phyloP scores from a whole-genome alignment of 2,113 vertebrate species.

The Rissa tridactyla region DNA sequence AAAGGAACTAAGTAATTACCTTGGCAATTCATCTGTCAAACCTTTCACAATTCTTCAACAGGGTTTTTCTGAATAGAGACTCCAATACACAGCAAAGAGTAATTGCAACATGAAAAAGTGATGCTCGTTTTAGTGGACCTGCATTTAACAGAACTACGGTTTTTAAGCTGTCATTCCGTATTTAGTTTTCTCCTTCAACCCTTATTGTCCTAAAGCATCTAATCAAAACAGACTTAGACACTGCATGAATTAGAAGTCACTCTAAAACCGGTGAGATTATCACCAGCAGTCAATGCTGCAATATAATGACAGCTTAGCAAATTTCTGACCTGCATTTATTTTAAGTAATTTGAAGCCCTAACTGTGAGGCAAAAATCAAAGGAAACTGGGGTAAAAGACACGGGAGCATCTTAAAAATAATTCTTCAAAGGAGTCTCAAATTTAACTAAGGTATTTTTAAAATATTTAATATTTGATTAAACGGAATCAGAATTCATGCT shows the following conservation, averaged over 20 bases:
- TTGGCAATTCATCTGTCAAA: constrained; percentile 66
- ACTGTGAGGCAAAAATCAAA: not conserved
- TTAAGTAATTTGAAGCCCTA: not conserved
- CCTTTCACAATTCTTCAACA: constrained; percentile 52
- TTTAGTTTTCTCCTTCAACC: constrained; percentile 6
- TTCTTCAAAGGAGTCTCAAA: not conserved
- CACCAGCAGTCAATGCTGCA: not conserved
- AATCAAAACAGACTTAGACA: constrained; percentile 14
- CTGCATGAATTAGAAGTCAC: constrained; percentile 11
- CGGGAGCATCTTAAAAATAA: not conserved
- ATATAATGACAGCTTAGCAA: not conserved
- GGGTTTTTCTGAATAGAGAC: not conserved
- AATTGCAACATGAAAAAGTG: constrained; percentile 15
- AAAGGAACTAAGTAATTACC: constrained; percentile 68
- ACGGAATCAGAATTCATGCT: not conserved
- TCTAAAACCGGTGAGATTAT: not conserved
- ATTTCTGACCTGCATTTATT: constrained; percentile 5
- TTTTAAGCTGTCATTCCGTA: not conserved
- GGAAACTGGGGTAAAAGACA: not conserved
- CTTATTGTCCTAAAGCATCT: not conserved
- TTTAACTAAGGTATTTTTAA: not conserved
- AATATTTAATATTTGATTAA: not conserved
- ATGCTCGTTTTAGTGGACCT: not conserved
- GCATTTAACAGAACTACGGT: not conserved
- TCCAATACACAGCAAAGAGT: not conserved